Conservation (phyloP, 2,113 vertebrate genomes). For the Gyps fulvus region DNA sequence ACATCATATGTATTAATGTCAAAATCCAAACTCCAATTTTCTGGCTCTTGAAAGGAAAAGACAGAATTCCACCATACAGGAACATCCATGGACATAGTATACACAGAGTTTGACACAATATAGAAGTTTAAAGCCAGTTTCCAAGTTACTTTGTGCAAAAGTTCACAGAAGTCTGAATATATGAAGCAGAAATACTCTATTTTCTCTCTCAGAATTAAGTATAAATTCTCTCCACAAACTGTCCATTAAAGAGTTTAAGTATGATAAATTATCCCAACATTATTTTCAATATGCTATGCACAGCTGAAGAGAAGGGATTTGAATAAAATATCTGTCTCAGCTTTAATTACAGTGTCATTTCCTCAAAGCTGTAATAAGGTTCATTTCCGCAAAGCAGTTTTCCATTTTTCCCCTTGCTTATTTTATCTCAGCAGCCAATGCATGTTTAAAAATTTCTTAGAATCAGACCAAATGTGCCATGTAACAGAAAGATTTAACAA, state of each 20-base stretch:
- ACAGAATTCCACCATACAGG: neutral
- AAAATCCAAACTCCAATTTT: neutral
- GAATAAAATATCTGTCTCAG: conserved; percentile 21
- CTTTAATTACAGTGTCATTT: conserved; percentile 34
- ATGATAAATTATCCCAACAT: neutral
- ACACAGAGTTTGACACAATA: neutral
- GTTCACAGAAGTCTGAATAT: neutral
- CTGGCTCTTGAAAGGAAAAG: neutral
- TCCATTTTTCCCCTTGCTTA: conserved; percentile 4
- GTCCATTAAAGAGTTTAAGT: neutral
- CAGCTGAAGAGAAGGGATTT: conserved; percentile 7
- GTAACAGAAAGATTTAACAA: neutral
- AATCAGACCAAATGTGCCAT: neutral
- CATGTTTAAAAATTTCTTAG: neutral
- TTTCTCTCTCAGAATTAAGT: neutral
- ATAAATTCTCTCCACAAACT: neutral
- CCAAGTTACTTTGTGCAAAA: neutral
- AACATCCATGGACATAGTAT: neutral
- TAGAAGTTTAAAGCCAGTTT: neutral
- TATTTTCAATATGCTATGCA: conserved; percentile 7
- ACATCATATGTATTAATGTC: neutral
- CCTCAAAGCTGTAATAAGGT: conserved; percentile 31
- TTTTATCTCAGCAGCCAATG: conserved; percentile 16
- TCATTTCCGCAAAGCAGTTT: conserved; percentile 2
- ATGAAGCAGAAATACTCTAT: neutral